phyloP scores from a whole-genome alignment of 2,797 vertebrate species.

The Erpetoichthys calabaricus region DNA sequence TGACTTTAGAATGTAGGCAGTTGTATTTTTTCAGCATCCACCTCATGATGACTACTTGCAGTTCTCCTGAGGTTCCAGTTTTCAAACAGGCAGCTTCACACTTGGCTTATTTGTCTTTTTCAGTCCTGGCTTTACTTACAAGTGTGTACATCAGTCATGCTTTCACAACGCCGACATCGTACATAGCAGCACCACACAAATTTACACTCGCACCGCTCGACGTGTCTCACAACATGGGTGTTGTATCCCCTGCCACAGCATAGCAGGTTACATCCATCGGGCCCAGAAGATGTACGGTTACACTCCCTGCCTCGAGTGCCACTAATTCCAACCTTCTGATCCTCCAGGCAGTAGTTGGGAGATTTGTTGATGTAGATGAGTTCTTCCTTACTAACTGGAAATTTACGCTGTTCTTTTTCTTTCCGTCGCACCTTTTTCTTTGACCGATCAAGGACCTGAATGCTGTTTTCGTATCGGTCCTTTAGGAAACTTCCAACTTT shows the following conservation, averaged over 20 bases:
- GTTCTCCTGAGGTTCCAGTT: no score
- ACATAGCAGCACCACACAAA: constrained; percentile 97
- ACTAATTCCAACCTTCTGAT: constrained; percentile 58
- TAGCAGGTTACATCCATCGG: constrained; percentile 77
- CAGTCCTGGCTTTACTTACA: constrained; percentile 57
- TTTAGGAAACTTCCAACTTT: constrained; percentile 77
- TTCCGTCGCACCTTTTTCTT: constrained; percentile 62
- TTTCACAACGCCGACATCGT: constrained; percentile 81
- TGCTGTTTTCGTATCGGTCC: constrained; percentile 77
- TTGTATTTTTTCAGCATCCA: no score
- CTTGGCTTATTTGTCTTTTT: neutral
- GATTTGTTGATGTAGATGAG: constrained; percentile 82
- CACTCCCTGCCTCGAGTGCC: constrained; percentile 84
- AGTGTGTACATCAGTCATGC: constrained; percentile 87
- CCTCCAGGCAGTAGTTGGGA: constrained; percentile 85
- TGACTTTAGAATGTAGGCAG: no score
- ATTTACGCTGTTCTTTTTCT: constrained; percentile 55
- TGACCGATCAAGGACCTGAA: constrained; percentile 66
- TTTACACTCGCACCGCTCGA: constrained; percentile 85
- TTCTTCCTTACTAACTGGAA: constrained; percentile 53
- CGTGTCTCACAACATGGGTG: constrained; percentile 76
- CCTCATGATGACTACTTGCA: no score
- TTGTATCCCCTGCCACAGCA: constrained; percentile 95
- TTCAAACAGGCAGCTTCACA: no score
- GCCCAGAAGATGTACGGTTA: constrained; percentile 66